Evolutionary conservation across 2,113 vertebrate species (phyloP).

Genomic region (Cyanoderma ruficeps): DNA sequence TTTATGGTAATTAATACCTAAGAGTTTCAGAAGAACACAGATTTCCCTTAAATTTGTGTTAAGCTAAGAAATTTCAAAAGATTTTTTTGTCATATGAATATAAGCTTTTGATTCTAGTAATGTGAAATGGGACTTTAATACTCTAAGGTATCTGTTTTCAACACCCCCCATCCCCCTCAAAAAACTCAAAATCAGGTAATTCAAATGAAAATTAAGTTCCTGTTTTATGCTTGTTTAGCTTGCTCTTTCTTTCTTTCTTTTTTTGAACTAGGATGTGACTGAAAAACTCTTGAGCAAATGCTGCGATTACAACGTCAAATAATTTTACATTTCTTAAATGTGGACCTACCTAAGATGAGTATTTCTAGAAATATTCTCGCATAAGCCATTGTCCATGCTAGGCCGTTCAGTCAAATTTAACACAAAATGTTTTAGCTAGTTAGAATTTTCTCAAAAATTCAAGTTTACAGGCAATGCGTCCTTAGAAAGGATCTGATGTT

Average conservation of each 20-base stretch:
- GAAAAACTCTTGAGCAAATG: not conserved
- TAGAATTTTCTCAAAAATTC: not conserved
- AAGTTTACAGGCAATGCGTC: not conserved
- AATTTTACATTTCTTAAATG: not conserved
- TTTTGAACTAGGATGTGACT: not conserved
- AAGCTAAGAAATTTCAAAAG: not conserved
- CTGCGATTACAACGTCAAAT: not conserved
- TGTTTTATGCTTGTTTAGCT: not conserved
- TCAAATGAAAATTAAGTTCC: not conserved
- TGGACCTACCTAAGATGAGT: not conserved
- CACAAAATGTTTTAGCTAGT: not conserved
- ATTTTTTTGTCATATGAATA: not conserved
- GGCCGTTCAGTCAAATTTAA: not conserved
- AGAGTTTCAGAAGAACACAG: not conserved
- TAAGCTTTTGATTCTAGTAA: not conserved
- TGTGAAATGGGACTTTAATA: not conserved
- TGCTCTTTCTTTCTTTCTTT: not conserved
- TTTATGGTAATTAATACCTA: not conserved
- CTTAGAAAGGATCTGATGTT: not conserved
- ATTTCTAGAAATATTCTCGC: not conserved
- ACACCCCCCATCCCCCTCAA: rapidly evolving
- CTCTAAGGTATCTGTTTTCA: not conserved
- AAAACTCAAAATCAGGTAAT: not conserved
- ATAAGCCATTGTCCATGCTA: not conserved
- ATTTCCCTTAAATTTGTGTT: not conserved